These are phyloP conservation scores for Phataginus tricuspis DNA, from an alignment of 2,797 vertebrate species.

Conservation along the genomic window DNA sequence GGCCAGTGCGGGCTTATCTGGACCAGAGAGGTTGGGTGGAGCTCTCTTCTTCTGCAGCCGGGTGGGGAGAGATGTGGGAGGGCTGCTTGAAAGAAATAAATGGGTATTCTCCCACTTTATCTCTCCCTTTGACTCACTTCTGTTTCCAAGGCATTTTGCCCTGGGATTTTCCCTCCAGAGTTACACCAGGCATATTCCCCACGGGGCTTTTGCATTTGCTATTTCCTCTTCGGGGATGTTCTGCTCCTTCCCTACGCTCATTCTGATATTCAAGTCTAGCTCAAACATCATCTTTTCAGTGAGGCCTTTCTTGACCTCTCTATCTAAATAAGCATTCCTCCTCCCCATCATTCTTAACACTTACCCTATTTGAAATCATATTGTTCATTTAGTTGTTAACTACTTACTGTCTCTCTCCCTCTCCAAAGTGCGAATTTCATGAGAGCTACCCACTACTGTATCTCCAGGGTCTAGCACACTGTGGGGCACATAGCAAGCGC, in stretches of 20 bases:
- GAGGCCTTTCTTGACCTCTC: not conserved
- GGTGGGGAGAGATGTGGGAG: too few species aligned
- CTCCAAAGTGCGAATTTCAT: constrained; percentile 1
- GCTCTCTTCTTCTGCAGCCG: too few species aligned
- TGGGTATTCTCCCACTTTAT: too few species aligned
- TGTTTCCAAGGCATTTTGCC: too few species aligned
- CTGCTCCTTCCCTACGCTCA: not conserved
- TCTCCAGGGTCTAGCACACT: constrained; percentile 2
- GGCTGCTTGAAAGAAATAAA: too few species aligned
- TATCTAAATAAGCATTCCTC: not conserved
- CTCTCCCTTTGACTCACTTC: too few species aligned
- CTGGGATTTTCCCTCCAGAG: too few species aligned
- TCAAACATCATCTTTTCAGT: constrained; percentile 4
- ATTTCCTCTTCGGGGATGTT: not conserved
- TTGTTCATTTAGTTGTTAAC: not conserved
- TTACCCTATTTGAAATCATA: not conserved
- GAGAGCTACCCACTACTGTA: not conserved
- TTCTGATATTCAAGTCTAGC: not conserved
- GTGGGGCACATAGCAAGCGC: not conserved
- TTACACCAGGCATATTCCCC: not conserved
- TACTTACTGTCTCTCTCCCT: not conserved
- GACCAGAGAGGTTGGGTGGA: too few species aligned
- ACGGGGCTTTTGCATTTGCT: not conserved
- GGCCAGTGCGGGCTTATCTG: too few species aligned
- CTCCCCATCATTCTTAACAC: not conserved